These are phyloP conservation scores for Sycobia sp. DNA, from an alignment of 1,140 invertebrate genomes.

Conservation along the genomic window DNA sequence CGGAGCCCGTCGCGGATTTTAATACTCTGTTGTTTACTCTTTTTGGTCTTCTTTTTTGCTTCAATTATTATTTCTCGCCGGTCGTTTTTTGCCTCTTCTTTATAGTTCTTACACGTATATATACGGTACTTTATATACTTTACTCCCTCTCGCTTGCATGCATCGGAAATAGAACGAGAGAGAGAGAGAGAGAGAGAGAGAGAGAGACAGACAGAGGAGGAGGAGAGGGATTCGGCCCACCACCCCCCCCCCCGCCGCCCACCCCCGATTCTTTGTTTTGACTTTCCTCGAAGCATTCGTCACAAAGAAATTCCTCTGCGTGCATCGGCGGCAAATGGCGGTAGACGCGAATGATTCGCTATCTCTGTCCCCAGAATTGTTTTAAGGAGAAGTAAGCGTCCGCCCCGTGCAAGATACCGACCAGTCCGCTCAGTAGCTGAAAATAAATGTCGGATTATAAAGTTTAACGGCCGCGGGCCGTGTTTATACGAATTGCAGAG, in stretches of 20 bases:
- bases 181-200: background rate
- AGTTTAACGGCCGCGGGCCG: background rate
- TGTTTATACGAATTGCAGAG: background rate
- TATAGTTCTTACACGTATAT: too few relatives aligned
- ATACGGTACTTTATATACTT: too few relatives aligned
- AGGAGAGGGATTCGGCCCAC: background rate
- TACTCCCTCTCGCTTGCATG: background rate
- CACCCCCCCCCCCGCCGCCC: background rate
- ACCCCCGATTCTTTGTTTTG: too few relatives aligned
- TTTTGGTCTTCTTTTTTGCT: too few relatives aligned
- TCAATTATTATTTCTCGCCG: too few relatives aligned
- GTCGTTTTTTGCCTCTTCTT: too few relatives aligned
- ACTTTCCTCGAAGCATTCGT: background rate
- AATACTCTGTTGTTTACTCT: too few relatives aligned
- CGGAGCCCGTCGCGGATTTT: too few relatives aligned
- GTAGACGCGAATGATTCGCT: slow-evolving; percentile 33
- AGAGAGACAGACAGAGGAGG: background rate
- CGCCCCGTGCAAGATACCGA: slow-evolving; percentile 73
- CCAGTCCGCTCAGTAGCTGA: slow-evolving; percentile 74
- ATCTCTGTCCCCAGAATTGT: slow-evolving; percentile 58
- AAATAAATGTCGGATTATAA: slow-evolving; percentile 51
- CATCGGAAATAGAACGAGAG: background rate
- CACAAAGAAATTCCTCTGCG: background rate
- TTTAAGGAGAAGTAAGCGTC: slow-evolving; percentile 76
- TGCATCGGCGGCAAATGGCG: too few relatives aligned